Base-by-base conservation (phyloP, 2,888 invertebrate genomes). In the Ephialtes manifestator region DNA sequence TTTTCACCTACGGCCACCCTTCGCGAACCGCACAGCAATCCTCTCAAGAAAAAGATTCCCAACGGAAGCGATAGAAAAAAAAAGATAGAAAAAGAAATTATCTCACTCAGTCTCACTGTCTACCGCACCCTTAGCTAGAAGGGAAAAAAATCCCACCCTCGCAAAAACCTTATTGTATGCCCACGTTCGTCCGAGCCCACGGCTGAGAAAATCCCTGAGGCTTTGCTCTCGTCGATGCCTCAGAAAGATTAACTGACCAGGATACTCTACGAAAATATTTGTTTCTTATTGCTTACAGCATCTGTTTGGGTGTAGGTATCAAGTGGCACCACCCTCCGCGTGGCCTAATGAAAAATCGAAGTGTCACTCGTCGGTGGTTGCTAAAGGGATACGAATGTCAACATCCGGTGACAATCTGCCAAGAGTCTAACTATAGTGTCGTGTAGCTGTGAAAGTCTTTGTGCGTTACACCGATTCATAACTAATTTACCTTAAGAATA, bases 331-430 rank as follows among this genome's bases (percentile, higher is more conserved):
- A 88, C 86, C 88, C 88, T 83, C 82, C 76, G 81, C 75, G 85
- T 83, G 83, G 77, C 28, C 81, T 86, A 86, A 87, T 85, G 84
- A 86, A 87, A 85, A 87, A 87, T 87, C 83, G 82, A 84, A 88
- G 82, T 74, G 78, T 75, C 74, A 60, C 63, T n/a, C 63, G 48
- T 10, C 58, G 74, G n/a, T 46, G 11, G 24, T 13, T 60, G 60
- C 24, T 58, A 58, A 11, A 24, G 20, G n/a, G 35, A 10, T 18
- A 8, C 8, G 43, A 48, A 5, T 31, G 63, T 63, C 74, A 63
- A 63, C 63, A 48, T 63, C 48, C 63, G 63, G n/a, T 24, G 39
- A 72, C 43, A 18, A 60, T 13, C 58, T 60, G 58, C n/a, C 58
- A 43, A 43, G 7, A 48, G n/a, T 10, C 39, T 28, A 11, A 53